These are phyloP conservation scores for Tinea trinotella DNA, from an alignment of 2,888 invertebrate genomes.

Conservation along the genomic window DNA sequence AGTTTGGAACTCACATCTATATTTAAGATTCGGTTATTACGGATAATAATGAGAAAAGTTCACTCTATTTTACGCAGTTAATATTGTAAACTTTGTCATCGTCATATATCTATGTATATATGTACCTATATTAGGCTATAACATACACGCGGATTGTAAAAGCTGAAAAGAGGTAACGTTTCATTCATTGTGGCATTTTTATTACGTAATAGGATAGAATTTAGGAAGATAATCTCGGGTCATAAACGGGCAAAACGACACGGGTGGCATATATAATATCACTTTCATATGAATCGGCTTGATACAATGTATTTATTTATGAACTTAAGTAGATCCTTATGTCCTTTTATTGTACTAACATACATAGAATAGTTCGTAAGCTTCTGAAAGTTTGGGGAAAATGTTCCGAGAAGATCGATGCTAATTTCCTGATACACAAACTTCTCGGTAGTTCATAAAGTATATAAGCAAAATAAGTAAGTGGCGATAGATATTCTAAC, in stretches of 20 bases:
- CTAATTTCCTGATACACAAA: too few relatives aligned
- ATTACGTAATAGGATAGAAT: constrained; percentile 50
- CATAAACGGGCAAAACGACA: constrained; percentile 43
- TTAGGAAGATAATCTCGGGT: constrained; percentile 49
- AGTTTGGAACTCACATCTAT: not conserved
- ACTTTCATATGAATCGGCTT: constrained; percentile 8
- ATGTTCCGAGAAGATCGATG: too few relatives aligned
- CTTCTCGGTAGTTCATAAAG: too few relatives aligned
- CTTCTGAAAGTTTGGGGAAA: too few relatives aligned
- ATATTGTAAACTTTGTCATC: not conserved
- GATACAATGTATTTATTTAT: constrained; percentile 12
- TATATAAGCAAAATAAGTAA: not conserved
- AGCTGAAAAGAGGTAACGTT: constrained; percentile 26
- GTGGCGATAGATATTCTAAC: constrained; percentile 28
- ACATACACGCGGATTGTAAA: constrained; percentile 12
- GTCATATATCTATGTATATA: not conserved
- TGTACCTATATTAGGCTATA: too few relatives aligned
- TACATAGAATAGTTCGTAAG: too few relatives aligned
- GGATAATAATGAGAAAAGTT: constrained; percentile 9
- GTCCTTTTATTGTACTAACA: not conserved
- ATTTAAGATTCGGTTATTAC: not conserved
- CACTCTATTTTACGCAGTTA: constrained; percentile 3
- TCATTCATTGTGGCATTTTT: constrained; percentile 51
- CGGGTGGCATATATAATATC: constrained; percentile 34
- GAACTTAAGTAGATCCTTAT: not conserved